Conservation (phyloP, 2,113 vertebrate species). For the Ameiurus melas region DNA sequence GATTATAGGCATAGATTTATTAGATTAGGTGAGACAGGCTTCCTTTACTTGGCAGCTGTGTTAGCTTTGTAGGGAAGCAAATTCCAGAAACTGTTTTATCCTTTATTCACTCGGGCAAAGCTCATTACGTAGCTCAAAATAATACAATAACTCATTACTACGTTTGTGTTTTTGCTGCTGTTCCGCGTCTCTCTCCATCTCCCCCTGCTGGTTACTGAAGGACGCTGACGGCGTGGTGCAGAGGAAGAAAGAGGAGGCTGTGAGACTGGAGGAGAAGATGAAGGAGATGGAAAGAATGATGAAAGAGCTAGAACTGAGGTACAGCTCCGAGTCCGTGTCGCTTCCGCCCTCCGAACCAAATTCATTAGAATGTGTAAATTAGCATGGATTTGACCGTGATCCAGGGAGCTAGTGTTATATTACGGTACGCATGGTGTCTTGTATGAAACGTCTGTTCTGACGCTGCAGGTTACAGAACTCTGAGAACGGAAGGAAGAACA, state of each 20-base stretch:
- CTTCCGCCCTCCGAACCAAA: not conserved
- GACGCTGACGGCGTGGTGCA: conserved; percentile 79
- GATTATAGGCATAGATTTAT: not conserved
- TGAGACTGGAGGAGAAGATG: conserved; percentile 83
- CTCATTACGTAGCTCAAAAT: not conserved
- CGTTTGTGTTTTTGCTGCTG: not conserved
- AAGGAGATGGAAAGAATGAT: conserved; percentile 81
- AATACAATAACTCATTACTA: not conserved
- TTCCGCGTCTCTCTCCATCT: not conserved
- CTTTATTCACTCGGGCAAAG: not conserved
- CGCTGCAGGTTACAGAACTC: conserved; percentile 80
- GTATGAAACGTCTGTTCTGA: not conserved
- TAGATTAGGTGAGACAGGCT: not conserved
- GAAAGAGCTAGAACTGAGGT: conserved; percentile 89
- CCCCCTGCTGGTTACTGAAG: conserved; percentile 61
- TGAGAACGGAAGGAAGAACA: conserved; percentile 74
- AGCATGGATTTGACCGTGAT: not conserved
- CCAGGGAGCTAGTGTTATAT: not conserved
- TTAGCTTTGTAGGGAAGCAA: too few species aligned
- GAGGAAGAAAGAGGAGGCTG: conserved; percentile 81
- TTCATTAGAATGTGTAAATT: not conserved
- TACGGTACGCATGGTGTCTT: not conserved
- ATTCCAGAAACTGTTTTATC: not conserved
- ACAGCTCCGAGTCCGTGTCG: not conserved
- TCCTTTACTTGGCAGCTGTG: not conserved